Percentiles rank a stretch among this genome's conserved stretches.
phyloP scores from a whole-genome alignment of 2,888 invertebrate genomes.

The Trachelus tabidus region DNA sequence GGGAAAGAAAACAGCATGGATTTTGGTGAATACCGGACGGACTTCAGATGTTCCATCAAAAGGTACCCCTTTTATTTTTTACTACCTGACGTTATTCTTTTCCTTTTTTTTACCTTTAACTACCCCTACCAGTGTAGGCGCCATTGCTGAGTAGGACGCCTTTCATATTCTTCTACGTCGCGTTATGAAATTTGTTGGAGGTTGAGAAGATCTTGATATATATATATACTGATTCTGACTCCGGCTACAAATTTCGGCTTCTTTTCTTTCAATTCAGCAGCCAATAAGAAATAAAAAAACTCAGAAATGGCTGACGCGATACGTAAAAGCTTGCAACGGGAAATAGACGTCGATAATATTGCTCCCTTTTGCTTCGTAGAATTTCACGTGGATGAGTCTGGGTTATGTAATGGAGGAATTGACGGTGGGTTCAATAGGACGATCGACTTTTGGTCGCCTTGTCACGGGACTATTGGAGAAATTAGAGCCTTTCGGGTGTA shows the following conservation, averaged over 20 bases:
- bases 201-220: conserved; percentile 28
- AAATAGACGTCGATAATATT: neutral
- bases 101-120: neutral
- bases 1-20: neutral
- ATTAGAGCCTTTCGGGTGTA: neutral
- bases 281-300: neutral
- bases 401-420: neutral
- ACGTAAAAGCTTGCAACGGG: neutral
- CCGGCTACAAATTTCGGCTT: neutral
- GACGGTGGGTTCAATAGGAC: neutral
- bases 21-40: neutral
- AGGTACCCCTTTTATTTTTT: neutral
- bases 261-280: neutral
- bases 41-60: neutral
- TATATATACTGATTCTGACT: neutral
- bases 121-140: neutral
- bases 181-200: conserved; percentile 41
- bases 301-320: neutral
- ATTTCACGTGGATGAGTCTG: neutral
- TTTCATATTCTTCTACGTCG: conserved; percentile 23
- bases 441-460: neutral
- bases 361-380: neutral
- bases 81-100: neutral
- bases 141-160: neutral
- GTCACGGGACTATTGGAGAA: neutral